Conservation (phyloP, 2,888 invertebrate species). For the Eretmocerus hayati region DNA sequence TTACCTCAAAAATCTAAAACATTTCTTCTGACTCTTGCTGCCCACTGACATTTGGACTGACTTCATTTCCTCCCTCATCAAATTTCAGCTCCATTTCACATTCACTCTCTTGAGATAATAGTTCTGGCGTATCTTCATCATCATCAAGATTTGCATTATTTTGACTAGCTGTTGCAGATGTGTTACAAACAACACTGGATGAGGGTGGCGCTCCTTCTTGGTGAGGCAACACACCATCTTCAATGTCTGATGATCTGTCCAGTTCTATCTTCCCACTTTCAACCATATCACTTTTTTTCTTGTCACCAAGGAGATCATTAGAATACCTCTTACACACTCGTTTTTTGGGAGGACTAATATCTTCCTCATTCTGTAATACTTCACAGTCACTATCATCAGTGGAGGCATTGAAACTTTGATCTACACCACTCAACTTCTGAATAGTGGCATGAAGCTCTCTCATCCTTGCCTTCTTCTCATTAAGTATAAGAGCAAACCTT, state of each 20-base stretch:
- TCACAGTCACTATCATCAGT: conserved; percentile 28
- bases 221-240: no score
- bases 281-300: background rate
- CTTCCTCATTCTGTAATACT: background rate
- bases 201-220: background rate
- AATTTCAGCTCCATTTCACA: conserved; percentile 15
- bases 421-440: conserved; percentile 20
- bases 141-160: background rate
- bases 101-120: conserved; percentile 16
- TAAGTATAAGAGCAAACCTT: conserved; percentile 30
- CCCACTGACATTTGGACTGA: background rate
- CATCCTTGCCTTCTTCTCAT: conserved; percentile 33
- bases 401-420: no score
- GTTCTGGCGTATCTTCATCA: conserved; percentile 20
- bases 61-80: conserved; percentile 12
- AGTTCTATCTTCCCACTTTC: background rate
- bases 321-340: background rate
- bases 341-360: background rate
- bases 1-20: no score
- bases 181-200: background rate
- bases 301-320: background rate
- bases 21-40: conserved; percentile 14
- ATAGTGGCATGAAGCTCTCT: conserved; percentile 22
- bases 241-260: background rate
- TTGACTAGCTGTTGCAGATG: background rate